Evolutionary conservation across 2,113 vertebrate genomes (phyloP).

Genomic region (Heterotilapia buettikoferi): DNA sequence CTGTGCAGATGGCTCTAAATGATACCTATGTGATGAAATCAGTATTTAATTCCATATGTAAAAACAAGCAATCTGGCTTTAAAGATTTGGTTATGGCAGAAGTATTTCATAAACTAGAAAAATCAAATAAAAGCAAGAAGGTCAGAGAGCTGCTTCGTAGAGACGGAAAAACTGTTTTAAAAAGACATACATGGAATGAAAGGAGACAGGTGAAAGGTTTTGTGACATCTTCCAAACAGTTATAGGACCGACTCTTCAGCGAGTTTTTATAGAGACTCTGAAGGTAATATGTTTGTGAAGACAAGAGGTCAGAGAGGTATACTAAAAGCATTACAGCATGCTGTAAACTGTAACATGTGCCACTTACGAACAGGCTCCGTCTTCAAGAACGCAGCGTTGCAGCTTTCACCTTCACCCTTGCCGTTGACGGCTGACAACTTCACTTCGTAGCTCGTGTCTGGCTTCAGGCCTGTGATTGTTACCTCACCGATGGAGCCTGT

Average conservation of each 20-base stretch:
- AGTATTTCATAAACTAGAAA: not conserved
- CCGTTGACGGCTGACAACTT: constrained; percentile 91
- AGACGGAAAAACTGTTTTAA: not conserved
- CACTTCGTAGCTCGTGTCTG: constrained; percentile 84
- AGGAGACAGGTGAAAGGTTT: not conserved
- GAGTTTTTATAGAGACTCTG: not conserved
- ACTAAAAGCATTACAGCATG: not conserved
- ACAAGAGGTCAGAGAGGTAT: not conserved
- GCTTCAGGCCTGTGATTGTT: constrained; percentile 84
- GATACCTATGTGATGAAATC: not conserved
- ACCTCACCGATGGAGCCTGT: constrained; percentile 62
- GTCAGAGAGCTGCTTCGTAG: not conserved
- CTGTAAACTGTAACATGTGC: not conserved
- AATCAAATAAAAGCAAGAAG: not conserved
- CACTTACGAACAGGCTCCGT: constrained; percentile 97
- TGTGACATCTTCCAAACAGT: not conserved
- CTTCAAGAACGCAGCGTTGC: constrained; percentile 79
- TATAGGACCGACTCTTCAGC: not conserved
- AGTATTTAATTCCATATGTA: not conserved
- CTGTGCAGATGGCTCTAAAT: not conserved
- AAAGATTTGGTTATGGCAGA: not conserved
- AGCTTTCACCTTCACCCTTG: constrained; percentile 90
- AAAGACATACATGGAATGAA: not conserved
- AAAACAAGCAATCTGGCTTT: not conserved
- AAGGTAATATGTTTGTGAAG: not conserved